Conservation (phyloP, 2,888 invertebrate species). For the Diplazon laetatorius region DNA sequence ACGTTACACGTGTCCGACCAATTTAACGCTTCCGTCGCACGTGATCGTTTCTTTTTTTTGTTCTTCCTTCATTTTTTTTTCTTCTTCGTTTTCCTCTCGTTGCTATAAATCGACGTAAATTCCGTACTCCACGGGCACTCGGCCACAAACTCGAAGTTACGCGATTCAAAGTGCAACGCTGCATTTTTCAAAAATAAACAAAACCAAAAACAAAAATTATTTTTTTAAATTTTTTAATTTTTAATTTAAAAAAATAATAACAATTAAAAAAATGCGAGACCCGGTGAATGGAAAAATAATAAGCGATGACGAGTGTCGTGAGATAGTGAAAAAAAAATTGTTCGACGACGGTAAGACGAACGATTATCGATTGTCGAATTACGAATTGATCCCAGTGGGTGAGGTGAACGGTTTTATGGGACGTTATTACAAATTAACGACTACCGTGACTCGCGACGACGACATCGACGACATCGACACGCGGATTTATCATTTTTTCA, state of each 20-base stretch:
- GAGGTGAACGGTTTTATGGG: slow-evolving; percentile 76
- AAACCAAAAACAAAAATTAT: too few species aligned
- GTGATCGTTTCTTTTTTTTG: too few species aligned
- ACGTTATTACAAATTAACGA: slow-evolving; percentile 74
- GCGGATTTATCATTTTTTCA: slow-evolving; percentile 73
- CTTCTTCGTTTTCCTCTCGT: slow-evolving; percentile 52
- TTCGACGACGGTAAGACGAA: slow-evolving; percentile 71
- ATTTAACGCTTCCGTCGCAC: slow-evolving; percentile 66
- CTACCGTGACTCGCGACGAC: slow-evolving; percentile 67
- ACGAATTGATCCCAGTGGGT: slow-evolving; percentile 72
- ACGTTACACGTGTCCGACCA: slow-evolving; percentile 59
- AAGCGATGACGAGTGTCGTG: slow-evolving; percentile 72
- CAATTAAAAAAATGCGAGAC: slow-evolving; percentile 48
- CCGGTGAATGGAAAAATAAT: slow-evolving; percentile 66
- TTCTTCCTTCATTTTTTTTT: too few species aligned
- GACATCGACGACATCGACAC: too few species aligned
- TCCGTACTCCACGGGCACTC: slow-evolving; percentile 51
- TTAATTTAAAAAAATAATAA: too few species aligned
- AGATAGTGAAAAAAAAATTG: slow-evolving; percentile 74
- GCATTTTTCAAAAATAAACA: too few species aligned
- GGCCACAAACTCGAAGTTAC: slow-evolving; percentile 39
- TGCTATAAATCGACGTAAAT: slow-evolving; percentile 65
- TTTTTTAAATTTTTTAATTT: too few species aligned
- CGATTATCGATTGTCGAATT: slow-evolving; percentile 72
- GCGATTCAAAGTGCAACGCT: slow-evolving; percentile 23